Conservation (phyloP, 2,888 invertebrate genomes). For the Helicoverpa assulta region DNA sequence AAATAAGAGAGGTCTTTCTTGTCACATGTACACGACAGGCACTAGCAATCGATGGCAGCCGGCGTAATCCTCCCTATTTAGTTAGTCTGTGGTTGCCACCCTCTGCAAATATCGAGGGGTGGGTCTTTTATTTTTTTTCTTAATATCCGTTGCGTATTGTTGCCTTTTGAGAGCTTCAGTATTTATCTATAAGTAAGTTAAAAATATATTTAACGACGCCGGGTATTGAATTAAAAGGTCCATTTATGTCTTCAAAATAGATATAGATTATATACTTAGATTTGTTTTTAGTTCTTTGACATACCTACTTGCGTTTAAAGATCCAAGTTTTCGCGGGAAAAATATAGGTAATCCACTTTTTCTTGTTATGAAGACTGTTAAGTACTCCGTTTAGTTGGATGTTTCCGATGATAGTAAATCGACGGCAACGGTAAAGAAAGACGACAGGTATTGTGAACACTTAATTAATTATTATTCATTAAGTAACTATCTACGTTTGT, state of each 20-base stretch:
- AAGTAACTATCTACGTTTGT: no score
- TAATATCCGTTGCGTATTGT: constrained; percentile 39
- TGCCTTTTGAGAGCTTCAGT: constrained; percentile 49
- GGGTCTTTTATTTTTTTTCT: constrained; percentile 44
- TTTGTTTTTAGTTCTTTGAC: neutral
- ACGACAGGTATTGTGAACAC: no score
- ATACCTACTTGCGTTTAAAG: neutral
- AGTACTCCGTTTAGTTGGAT: no score
- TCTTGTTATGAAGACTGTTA: no score
- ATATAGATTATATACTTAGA: no score
- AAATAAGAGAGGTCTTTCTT: constrained; percentile 36
- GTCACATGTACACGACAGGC: constrained; percentile 43
- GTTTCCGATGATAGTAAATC: no score
- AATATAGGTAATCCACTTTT: neutral
- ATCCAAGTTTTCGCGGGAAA: neutral
- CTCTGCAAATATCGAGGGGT: constrained; percentile 49
- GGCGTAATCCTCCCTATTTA: constrained; percentile 57
- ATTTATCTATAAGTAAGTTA: neutral
- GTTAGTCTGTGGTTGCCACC: constrained; percentile 65
- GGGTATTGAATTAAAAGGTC: neutral
- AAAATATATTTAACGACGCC: neutral
- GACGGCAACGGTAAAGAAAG: no score
- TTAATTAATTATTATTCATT: no score
- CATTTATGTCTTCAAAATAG: neutral
- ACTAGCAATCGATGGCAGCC: constrained; percentile 60